phyloP scores from a whole-genome alignment of 2,888 invertebrate genomes.

The Tetranychus piercei region DNA sequence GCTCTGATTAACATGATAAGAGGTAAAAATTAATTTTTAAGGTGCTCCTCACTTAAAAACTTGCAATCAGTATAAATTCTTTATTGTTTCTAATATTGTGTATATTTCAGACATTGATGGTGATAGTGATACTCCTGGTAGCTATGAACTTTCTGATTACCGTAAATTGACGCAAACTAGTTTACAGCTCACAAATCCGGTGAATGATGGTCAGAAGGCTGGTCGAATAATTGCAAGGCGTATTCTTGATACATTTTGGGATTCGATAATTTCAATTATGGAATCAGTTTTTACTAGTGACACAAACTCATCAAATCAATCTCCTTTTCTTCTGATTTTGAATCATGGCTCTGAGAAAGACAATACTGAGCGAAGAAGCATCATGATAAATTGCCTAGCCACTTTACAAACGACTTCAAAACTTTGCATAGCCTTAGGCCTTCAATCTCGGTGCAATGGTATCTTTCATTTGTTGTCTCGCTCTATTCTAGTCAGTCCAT shows the following conservation, averaged over 20 bases:
- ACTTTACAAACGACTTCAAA: slow-evolving; percentile 78
- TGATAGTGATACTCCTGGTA: slow-evolving; percentile 44
- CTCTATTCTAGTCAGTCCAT: not conserved
- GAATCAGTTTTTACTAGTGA: slow-evolving; percentile 2
- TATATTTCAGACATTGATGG: slow-evolving; percentile 55
- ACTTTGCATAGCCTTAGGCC: slow-evolving; percentile 62
- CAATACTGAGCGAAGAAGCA: not conserved
- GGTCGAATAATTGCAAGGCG: not conserved
- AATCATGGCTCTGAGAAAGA: not conserved
- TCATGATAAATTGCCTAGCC: slow-evolving; percentile 43
- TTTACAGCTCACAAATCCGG: not conserved
- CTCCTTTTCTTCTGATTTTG: not conserved
- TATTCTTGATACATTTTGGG: slow-evolving; percentile 2
- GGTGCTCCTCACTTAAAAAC: too few species aligned
- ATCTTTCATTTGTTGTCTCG: slow-evolving; percentile 42
- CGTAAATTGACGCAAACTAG: slow-evolving; percentile 36
- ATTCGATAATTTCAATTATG: not conserved
- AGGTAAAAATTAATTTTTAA: not conserved
- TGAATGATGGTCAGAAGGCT: not conserved
- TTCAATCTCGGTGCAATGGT: slow-evolving; percentile 75
- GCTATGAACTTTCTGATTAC: slow-evolving; percentile 68
- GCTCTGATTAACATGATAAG: slow-evolving; percentile 4
- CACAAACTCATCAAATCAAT: not conserved
- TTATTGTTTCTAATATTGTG: not conserved
- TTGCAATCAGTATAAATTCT: not conserved